A percentile compares a stretch with the other conserved stretches of the same genome.
These are phyloP conservation scores for Shargacucullia verbasci DNA, from an alignment of 2,888 invertebrate species.

Conservation along the genomic window DNA sequence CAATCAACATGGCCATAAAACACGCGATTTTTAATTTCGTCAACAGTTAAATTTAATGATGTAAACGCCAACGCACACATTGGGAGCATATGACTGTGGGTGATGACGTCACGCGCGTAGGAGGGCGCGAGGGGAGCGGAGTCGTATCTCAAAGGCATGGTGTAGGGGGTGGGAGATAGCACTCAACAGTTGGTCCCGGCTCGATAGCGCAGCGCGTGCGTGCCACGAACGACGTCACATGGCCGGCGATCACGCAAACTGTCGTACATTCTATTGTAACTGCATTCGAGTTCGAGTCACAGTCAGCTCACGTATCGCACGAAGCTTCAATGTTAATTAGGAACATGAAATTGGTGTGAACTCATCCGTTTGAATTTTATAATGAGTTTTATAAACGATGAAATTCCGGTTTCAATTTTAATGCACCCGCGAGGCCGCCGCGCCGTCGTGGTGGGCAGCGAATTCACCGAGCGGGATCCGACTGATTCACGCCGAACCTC, in stretches of 20 bases:
- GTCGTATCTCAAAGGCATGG: conserved; percentile 61
- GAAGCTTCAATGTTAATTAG: conserved; percentile 61
- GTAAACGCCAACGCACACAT: conserved; percentile 63
- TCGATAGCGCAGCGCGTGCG: conserved; percentile 84
- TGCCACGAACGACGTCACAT: conserved; percentile 73
- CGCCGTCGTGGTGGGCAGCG: conserved; percentile 32
- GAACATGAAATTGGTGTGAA: conserved; percentile 63
- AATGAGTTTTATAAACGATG: conserved; percentile 64
- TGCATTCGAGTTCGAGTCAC: conserved; percentile 46
- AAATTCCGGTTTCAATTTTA: conserved; percentile 62
- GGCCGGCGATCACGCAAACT: conserved; percentile 63
- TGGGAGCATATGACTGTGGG: conserved; percentile 65
- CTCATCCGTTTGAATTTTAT: conserved; percentile 56
- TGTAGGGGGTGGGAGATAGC: conserved; percentile 62
- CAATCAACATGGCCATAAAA: conserved; percentile 44
- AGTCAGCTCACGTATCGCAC: conserved; percentile 35
- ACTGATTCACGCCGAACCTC: conserved; percentile 72
- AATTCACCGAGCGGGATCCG: conserved; percentile 56
- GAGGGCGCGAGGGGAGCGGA: conserved; percentile 59
- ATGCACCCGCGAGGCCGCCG: conserved; percentile 29
- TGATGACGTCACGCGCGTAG: conserved; percentile 78
- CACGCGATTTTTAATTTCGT: conserved; percentile 59
- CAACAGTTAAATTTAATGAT: conserved; percentile 64
- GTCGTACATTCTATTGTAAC: conserved; percentile 36
- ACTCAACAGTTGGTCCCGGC: conserved; percentile 86